A percentile compares a stretch with the other conserved stretches of the same genome.
Conservation (phyloP, 2,113 vertebrate species). For the Albula goreensis region DNA sequence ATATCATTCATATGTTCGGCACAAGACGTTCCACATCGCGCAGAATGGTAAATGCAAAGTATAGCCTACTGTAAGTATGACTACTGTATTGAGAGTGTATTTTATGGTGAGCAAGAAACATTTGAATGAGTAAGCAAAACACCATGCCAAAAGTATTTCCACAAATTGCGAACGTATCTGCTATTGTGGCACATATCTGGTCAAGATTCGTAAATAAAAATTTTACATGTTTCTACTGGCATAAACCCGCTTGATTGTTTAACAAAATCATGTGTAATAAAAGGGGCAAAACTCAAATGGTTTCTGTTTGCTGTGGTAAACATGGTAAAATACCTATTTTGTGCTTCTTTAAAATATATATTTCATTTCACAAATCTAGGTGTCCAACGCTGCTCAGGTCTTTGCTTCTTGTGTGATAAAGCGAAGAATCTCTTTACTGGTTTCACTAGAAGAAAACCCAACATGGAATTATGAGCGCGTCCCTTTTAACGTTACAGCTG, state of each 20-base stretch:
- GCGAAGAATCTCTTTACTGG: constrained; percentile 72
- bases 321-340: constrained; percentile 58
- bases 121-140: constrained; percentile 67
- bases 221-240: constrained; percentile 35
- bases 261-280: constrained; percentile 52
- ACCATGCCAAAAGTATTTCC: constrained; percentile 64
- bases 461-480: constrained; percentile 64
- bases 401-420: constrained; percentile 72
- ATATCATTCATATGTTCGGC: constrained; percentile 64
- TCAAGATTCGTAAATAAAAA: constrained; percentile 58
- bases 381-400: constrained; percentile 69
- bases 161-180: constrained; percentile 53
- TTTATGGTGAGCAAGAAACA: constrained; percentile 64
- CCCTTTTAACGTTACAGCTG: constrained; percentile 57
- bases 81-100: constrained; percentile 68
- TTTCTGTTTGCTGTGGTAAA: constrained; percentile 53
- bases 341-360: constrained; percentile 67
- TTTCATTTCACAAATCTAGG: constrained; percentile 75
- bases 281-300: constrained; percentile 24
- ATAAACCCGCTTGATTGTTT: constrained; percentile 53
- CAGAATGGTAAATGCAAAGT: constrained; percentile 68
- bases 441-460: constrained; percentile 66
- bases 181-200: constrained; percentile 49
- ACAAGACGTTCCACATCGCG: constrained; percentile 63
- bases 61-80: constrained; percentile 75